Conservation (phyloP, 2,797 vertebrate species). For the Alca torda region DNA sequence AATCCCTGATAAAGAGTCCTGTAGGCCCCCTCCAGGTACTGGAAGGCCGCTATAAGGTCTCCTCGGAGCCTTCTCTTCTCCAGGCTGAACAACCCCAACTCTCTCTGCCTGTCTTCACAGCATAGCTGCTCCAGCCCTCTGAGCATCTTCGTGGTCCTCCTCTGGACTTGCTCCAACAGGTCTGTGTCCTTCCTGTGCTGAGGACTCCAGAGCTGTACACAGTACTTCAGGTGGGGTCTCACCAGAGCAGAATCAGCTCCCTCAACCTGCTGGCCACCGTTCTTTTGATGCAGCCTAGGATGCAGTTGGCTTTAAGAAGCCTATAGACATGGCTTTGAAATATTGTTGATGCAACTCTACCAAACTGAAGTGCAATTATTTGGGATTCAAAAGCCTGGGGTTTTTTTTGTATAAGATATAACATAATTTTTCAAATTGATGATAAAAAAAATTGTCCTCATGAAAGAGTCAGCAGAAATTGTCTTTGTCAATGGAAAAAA, state of each 20-base stretch:
- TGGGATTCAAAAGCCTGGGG: not conserved
- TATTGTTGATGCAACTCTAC: not conserved
- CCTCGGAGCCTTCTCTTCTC: not conserved
- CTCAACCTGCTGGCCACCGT: not conserved
- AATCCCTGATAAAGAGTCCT: not conserved
- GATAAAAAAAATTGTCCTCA: not conserved
- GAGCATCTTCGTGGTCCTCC: not conserved
- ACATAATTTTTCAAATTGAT: not conserved
- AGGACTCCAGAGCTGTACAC: not conserved
- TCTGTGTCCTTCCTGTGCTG: not conserved
- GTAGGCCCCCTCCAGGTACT: not conserved
- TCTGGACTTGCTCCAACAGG: not conserved
- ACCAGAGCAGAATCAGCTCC: not conserved
- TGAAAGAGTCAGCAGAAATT: not conserved
- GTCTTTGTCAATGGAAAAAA: not conserved
- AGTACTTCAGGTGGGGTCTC: not conserved
- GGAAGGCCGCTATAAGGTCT: not conserved
- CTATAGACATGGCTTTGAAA: not conserved
- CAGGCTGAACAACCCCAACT: not conserved
- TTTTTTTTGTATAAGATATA: not conserved
- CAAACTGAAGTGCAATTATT: not conserved
- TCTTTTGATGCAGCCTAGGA: not conserved
- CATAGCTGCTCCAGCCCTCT: not conserved
- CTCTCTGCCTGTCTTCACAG: not conserved
- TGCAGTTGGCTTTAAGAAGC: not conserved